phyloP scores from a whole-genome alignment of 2,888 invertebrate genomes.

The Polydrusus pterygomalis region DNA sequence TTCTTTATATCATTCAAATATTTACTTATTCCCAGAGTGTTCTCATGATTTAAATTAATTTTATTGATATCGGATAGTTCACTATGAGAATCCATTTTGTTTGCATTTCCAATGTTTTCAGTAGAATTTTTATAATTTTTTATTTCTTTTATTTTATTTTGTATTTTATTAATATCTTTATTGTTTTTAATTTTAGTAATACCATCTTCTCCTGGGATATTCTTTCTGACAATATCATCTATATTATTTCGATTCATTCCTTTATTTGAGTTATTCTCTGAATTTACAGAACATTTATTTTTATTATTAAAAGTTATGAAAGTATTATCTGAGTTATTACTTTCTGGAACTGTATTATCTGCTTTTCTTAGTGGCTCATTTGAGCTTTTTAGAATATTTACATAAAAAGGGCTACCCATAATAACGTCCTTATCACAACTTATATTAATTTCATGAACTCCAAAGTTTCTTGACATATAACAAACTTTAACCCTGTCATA shows the following conservation, averaged over 20 bases:
- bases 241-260: neutral
- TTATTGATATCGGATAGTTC: neutral
- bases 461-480: constrained; percentile 74
- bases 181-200: neutral
- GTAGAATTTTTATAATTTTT: neutral
- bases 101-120: neutral
- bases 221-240: neutral
- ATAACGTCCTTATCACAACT: constrained; percentile 75
- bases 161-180: neutral
- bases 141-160: neutral
- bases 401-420: constrained; percentile 77
- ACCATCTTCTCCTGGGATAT: too few relatives aligned
- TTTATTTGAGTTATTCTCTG: neutral
- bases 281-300: neutral
- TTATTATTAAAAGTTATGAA: neutral
- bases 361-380: neutral
- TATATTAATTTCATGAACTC: constrained; percentile 76
- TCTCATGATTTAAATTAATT: neutral
- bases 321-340: too few relatives aligned
- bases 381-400: constrained; percentile 59
- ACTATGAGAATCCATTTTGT: neutral
- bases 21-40: constrained; percentile 36
- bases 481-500: constrained; percentile 74
- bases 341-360: neutral
- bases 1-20: constrained; percentile 37